phyloP scores from a whole-genome alignment of 2,888 invertebrate genomes.

The Caenorhabditis macrosperma region DNA sequence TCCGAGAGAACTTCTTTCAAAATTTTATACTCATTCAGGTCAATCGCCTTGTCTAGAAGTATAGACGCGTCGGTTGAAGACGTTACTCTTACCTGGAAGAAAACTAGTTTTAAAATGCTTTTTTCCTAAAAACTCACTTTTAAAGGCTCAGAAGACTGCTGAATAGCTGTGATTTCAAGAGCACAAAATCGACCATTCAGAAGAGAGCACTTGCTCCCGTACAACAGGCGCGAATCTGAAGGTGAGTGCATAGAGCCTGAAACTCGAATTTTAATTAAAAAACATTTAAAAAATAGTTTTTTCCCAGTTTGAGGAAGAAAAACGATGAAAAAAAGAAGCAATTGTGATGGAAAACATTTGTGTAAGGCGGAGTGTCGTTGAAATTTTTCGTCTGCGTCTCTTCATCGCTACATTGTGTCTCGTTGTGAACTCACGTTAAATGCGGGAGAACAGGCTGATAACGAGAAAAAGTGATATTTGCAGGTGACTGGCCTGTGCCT shows the following conservation, averaged over 20 bases:
- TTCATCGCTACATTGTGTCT: no score
- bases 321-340: no score
- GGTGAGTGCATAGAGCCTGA: constrained; percentile 22
- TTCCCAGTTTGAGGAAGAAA: no score
- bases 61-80: constrained; percentile 40
- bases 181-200: constrained; percentile 42
- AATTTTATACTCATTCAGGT: not conserved
- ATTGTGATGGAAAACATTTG: no score
- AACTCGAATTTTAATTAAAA: no score
- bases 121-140: constrained; percentile 7
- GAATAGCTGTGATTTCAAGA: constrained; percentile 1
- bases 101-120: not conserved
- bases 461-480: no score
- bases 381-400: no score
- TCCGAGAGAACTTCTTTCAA: constrained; percentile 2
- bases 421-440: no score
- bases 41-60: constrained; percentile 17
- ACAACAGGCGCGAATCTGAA: constrained; percentile 18
- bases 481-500: no score
- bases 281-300: no score
- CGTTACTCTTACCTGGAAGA: constrained; percentile 30
- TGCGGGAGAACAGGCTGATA: no score
- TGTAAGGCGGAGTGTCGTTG: no score
- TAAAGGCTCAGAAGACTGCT: not conserved
- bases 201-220: constrained; percentile 43